Conservation (phyloP, 2,888 invertebrate species). For the Oscheius sp. region DNA sequence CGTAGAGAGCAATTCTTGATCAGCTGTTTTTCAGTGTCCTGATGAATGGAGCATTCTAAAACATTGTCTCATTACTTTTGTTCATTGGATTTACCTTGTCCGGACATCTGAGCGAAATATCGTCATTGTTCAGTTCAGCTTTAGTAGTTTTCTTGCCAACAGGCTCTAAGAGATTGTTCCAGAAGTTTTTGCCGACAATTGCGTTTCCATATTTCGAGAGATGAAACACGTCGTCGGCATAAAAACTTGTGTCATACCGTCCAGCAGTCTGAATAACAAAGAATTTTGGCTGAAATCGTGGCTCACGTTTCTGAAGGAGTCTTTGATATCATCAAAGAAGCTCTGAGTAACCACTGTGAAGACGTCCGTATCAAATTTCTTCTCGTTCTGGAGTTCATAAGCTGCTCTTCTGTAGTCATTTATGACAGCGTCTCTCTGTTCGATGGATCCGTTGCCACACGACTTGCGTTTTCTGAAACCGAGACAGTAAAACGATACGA, state of each 20-base stretch:
- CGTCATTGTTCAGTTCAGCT: conserved; percentile 45
- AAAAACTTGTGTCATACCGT: conserved; percentile 48
- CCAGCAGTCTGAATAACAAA: conserved; percentile 35
- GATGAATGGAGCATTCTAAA: conserved; percentile 44
- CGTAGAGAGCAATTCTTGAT: not conserved
- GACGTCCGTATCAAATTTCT: conserved; percentile 42
- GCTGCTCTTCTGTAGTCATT: conserved; percentile 25
- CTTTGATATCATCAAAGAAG: conserved; percentile 42
- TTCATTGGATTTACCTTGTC: conserved; percentile 28
- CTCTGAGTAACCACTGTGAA: conserved; percentile 53
- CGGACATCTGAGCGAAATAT: conserved; percentile 40
- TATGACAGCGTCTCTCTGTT: conserved; percentile 27
- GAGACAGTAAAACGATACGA: too few species aligned
- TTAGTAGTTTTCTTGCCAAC: conserved; percentile 55
- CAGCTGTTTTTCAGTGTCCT: conserved; percentile 37
- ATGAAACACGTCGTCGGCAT: conserved; percentile 63
- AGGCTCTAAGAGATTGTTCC: conserved; percentile 63
- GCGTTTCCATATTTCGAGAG: conserved; percentile 61
- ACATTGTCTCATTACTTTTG: not conserved
- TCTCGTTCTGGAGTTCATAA: conserved; percentile 49
- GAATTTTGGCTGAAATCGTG: not conserved
- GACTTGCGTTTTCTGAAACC: conserved; percentile 30
- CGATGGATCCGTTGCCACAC: conserved; percentile 24
- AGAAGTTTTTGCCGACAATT: conserved; percentile 51
- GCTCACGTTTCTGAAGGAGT: conserved; percentile 43